These are phyloP conservation scores for Pantelozetes paolii DNA, from an alignment of 2,888 invertebrate genomes.

Conservation along the genomic window DNA sequence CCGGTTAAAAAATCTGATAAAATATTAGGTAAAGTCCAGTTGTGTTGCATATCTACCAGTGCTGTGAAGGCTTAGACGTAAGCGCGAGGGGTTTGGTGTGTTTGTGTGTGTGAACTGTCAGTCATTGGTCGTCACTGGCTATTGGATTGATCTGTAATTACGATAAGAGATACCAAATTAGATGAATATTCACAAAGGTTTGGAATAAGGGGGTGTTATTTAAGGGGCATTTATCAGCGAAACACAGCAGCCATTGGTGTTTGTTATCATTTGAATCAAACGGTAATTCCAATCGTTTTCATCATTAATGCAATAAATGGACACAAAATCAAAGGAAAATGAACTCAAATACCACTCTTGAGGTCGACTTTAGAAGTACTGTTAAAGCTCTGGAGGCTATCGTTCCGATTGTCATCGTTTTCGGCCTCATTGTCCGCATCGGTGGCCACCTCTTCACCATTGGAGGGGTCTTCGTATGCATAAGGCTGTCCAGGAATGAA, in stretches of 20 bases:
- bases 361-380: background rate
- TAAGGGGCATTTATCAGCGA: too few species aligned
- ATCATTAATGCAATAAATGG: background rate
- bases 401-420: constrained; percentile 17
- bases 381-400: background rate
- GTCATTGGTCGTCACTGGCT: too few species aligned
- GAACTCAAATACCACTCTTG: background rate
- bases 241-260: constrained; percentile 32
- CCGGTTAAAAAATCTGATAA: too few species aligned
- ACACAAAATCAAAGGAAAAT: background rate
- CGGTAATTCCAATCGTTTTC: constrained; percentile 34
- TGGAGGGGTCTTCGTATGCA: background rate
- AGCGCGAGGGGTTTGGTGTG: too few species aligned
- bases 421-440: constrained; percentile 38
- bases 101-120: too few species aligned
- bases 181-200: too few species aligned
- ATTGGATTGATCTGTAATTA: too few species aligned
- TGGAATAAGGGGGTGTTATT: too few species aligned
- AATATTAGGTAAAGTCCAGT: too few species aligned
- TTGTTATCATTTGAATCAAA: constrained; percentile 22
- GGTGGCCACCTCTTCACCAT: constrained; percentile 28
- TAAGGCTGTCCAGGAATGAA: constrained; percentile 44
- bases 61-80: too few species aligned
- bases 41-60: too few species aligned
- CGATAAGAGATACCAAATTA: too few species aligned